These are phyloP conservation scores for Phrynocephalus vlangalii DNA, from an alignment of 2,797 vertebrate species.

Conservation along the genomic window DNA sequence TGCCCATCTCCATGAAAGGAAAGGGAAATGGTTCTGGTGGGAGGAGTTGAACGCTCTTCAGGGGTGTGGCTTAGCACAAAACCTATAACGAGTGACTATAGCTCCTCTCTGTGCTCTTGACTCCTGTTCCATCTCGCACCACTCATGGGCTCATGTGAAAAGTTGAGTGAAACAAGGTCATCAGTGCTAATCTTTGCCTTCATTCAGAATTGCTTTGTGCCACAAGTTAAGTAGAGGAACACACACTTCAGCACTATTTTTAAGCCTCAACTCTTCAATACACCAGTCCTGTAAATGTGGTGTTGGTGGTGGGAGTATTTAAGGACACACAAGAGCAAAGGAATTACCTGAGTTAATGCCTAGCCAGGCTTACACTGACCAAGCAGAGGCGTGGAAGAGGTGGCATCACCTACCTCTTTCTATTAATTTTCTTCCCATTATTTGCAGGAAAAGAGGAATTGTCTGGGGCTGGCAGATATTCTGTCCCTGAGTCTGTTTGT, in stretches of 20 bases:
- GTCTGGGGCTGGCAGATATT: neutral
- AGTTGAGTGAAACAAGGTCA: neutral
- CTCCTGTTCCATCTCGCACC: neutral
- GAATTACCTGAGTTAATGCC: neutral
- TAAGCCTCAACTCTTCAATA: neutral
- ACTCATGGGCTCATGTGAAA: neutral
- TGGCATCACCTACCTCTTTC: neutral
- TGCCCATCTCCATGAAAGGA: too few relatives aligned
- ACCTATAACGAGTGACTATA: too few relatives aligned
- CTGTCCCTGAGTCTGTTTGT: neutral
- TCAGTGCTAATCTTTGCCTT: conserved; percentile 15
- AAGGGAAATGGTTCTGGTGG: too few relatives aligned
- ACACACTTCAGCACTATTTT: neutral
- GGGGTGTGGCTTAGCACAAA: too few relatives aligned
- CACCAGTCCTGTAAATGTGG: neutral
- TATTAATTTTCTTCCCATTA: neutral
- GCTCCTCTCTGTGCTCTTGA: neutral
- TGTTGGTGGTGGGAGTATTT: neutral
- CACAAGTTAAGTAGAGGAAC: neutral
- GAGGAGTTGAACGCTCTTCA: too few relatives aligned
- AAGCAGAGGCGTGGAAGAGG: neutral
- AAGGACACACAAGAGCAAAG: neutral
- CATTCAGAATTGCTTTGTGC: neutral
- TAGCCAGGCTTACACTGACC: neutral
- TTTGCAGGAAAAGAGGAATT: neutral